A percentile compares a stretch with the other conserved stretches of the same genome.
phyloP scores from a whole-genome alignment of 1,140 invertebrate species.

The Anastatus disparis region DNA sequence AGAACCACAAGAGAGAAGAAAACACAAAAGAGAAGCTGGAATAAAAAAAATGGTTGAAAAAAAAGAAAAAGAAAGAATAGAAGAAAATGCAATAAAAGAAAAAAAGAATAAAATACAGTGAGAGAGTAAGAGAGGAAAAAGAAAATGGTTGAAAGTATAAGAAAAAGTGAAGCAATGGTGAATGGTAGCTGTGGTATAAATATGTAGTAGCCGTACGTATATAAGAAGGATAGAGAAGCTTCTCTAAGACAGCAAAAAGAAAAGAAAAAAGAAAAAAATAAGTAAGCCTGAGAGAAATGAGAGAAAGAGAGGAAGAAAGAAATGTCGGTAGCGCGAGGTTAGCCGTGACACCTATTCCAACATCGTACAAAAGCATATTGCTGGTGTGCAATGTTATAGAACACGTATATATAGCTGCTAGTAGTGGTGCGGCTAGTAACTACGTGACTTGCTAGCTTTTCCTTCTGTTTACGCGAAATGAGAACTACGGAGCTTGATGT shows the following conservation, averaged over 20 bases:
- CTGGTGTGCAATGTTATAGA: too few relatives aligned
- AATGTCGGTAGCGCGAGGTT: neutral
- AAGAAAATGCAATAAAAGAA: neutral
- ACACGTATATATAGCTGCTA: too few relatives aligned
- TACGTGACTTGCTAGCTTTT: slow-evolving; percentile 31
- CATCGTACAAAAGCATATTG: slow-evolving; percentile 25
- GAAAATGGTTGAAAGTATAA: too few relatives aligned
- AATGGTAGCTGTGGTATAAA: slow-evolving; percentile 13
- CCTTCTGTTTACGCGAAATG: slow-evolving; percentile 39
- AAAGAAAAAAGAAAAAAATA: too few relatives aligned
- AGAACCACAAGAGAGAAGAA: neutral
- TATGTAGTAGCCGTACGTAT: slow-evolving; percentile 29
- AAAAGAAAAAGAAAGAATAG: neutral
- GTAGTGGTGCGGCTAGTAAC: slow-evolving; percentile 2
- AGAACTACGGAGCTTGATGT: slow-evolving; percentile 25
- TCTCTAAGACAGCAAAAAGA: neutral
- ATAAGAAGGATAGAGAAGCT: too few relatives aligned
- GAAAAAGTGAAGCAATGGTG: neutral
- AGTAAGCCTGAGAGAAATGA: too few relatives aligned
- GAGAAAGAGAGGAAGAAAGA: neutral
- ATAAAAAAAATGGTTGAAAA: too few relatives aligned
- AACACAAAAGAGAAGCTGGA: neutral
- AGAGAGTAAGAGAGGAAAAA: neutral
- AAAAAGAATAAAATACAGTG: neutral
- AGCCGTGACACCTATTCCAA: slow-evolving; percentile 20